Evolutionary conservation across 2,113 vertebrate species (phyloP), one percentile per base, ranked within the genome.

Genomic region (Lepisosteus oculatus): DNA sequence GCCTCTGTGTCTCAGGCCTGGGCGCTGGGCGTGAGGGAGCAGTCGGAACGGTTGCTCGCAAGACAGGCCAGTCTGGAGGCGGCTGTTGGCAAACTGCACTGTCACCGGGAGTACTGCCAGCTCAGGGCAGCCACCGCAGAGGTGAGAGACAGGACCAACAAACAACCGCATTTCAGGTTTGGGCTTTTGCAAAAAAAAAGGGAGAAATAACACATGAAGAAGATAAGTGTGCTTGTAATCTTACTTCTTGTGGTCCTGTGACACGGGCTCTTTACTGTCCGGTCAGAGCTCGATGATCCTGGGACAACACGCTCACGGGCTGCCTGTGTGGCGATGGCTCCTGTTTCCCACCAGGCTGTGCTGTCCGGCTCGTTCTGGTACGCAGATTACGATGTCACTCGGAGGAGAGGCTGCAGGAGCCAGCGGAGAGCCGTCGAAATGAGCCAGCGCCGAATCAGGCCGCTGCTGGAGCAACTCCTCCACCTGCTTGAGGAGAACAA

Each of bases 61-160:
- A 89, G 77, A 68, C 90, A 90, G 81, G 76, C 80, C 3, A 79
- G 78, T 0, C 68, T 96, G 77, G 90, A 95, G 0, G 80, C 64
- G 6, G 87, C 89, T 2, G 79, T 93, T 0, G 72, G 77, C 70
- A 85, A 71, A 0, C 73, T 96, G 68, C 89, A 91, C 55, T 92
- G 82, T 73, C 61, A 82, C 66, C 80, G 93, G 67, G 87, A 90
- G 14, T 65, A 91, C 55, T 91, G 80, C 63, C 80, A 74, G 55
- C 87, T 93, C 29, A 87, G 84, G 0, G 84, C 78, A 0, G 80
- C 89, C 64, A 93, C 93, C 3, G 85, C 89, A 54, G 92, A 94
- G 94, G 95, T 97, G 81, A 56, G 63, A 65, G 61, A 42, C 43
- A 45, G 12, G 43, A 64, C 45, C 54, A 3, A 15, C 29, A 70